Evolutionary conservation across 2,113 vertebrate species (phyloP).

Genomic region (Tyrannus savana): DNA sequence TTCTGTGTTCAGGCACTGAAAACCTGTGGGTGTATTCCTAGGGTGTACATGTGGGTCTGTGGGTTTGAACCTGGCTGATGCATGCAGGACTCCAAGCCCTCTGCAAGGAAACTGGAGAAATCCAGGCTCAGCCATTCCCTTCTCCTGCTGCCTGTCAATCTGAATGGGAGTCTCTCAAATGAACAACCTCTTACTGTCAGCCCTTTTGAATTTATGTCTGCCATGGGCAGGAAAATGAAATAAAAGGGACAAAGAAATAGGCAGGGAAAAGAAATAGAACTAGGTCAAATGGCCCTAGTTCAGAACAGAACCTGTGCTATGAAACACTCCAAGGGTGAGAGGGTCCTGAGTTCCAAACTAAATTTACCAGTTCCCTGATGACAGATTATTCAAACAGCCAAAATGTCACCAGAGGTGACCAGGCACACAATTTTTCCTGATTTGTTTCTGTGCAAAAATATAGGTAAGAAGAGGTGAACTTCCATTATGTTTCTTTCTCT

Average conservation of each 20-base stretch:
- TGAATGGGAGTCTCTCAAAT: neutral
- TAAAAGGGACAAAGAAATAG: neutral
- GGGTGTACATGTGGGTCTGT: neutral
- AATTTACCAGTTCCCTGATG: neutral
- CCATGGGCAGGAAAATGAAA: neutral
- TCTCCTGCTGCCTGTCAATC: accelerated
- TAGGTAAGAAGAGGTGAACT: neutral
- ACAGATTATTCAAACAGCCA: neutral
- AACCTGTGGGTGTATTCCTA: neutral
- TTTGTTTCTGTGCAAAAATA: neutral
- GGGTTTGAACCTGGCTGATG: neutral
- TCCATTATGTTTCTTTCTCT: neutral
- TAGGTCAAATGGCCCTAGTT: neutral
- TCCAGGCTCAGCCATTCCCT: neutral
- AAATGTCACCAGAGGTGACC: neutral
- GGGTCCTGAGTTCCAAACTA: neutral
- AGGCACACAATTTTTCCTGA: neutral
- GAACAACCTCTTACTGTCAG: neutral
- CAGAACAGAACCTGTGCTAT: neutral
- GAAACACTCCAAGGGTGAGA: neutral
- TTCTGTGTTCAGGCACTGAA: neutral
- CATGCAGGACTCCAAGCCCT: neutral
- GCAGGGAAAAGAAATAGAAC: neutral
- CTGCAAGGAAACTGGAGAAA: neutral
- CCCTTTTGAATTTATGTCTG: neutral